Base-by-base conservation (phyloP, 2,113 vertebrate genomes). In the Coregonus clupeaformis region DNA sequence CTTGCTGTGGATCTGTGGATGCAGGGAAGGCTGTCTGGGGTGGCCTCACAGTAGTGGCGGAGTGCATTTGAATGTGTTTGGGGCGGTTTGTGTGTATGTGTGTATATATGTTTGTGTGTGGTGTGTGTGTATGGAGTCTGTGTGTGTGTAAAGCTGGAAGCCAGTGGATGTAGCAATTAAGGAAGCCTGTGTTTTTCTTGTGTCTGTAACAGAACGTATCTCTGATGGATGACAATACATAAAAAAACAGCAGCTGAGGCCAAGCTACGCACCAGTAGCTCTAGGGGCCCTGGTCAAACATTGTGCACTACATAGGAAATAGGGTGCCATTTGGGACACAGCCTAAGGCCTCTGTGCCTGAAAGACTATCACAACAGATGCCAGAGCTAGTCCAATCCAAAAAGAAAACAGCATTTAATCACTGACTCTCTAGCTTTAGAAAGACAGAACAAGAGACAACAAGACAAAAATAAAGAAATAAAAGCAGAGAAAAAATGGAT, bases 151-250 rank as follows among this genome's bases (percentile, higher is more conserved):
- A 49, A 32, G 71, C 36, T 79, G 78, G 68, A 42, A 80, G 72
- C 85, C 75, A 71, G 9, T 76, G 82, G 76, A 74, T 85, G 86
- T 77, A 86, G 78, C 77, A 90, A 90, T 88, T 86, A 90, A 88
- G 76, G 14, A 25, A 73, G 84, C 77, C 80, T 70, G 73, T 89
- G 82, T 90, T 92, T 81, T 82, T 69, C 52, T 85, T 71, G 68
- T 74, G 88, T 83, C 75, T 70, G 68, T 74, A 52, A 85, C 78
- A 76, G 49, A 86, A 88, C 11, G 36, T 9, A 82, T 82, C 71
- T 79, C 84, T 75, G 78, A 71, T 69, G 77, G 80, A 91, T 84
- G 82, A 89, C 80, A 88, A 87, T 85, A 86, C 87, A 90, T 88
- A 74, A 81, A 77, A 87, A 86, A 77, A 85, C 71, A 82, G 77